phyloP scores from a whole-genome alignment of 2,888 invertebrate species.

The Druceiella hillmani region DNA sequence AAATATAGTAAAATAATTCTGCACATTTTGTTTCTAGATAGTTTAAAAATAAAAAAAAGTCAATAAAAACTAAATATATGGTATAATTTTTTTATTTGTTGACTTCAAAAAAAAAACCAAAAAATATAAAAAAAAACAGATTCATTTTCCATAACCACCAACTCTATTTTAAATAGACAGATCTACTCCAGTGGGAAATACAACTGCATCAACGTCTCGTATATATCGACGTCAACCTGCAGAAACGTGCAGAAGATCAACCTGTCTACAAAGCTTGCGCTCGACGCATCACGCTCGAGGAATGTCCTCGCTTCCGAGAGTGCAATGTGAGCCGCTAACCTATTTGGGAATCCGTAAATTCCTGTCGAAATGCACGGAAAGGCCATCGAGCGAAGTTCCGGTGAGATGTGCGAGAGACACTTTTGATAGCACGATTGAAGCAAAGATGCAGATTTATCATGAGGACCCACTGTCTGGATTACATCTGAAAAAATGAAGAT shows the following conservation, averaged over 20 bases:
- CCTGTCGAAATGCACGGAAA: conserved; percentile 92
- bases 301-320: conserved; percentile 59
- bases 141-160: no score
- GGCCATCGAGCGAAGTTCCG: conserved; percentile 61
- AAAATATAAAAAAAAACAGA: no score
- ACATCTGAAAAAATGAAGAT: conserved; percentile 73
- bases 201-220: conserved; percentile 63
- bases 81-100: no score
- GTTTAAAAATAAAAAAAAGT: no score
- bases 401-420: conserved; percentile 52
- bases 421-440: conserved; percentile 67
- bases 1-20: no score
- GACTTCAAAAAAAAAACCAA: no score
- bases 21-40: no score
- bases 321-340: conserved; percentile 72
- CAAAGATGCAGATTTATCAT: conserved; percentile 59
- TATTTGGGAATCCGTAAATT: conserved; percentile 82
- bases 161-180: no score
- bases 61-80: no score
- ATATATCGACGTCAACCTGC: conserved; percentile 64
- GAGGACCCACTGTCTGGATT: conserved; percentile 87
- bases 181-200: conserved; percentile 65
- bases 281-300: conserved; percentile 46
- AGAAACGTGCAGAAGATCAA: conserved; percentile 79
- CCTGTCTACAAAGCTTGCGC: conserved; percentile 54